These are phyloP conservation scores for Acronicta aceris DNA, from an alignment of 2,888 invertebrate genomes.

Conservation along the genomic window DNA sequence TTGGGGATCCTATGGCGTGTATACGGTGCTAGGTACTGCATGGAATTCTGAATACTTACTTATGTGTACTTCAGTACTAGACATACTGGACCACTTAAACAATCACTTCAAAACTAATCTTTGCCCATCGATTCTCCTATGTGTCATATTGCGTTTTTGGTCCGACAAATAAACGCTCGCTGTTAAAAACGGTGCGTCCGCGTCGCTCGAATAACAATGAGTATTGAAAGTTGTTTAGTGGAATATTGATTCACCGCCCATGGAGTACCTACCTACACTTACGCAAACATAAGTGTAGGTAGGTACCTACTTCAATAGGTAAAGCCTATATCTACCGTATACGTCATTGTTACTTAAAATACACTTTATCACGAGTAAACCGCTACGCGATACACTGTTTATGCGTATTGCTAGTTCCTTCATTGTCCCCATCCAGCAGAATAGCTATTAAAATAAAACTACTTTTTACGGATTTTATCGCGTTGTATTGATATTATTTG, in stretches of 20 bases:
- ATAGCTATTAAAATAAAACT: no score
- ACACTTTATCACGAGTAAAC: no score
- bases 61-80: no score
- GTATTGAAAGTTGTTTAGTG: constrained; percentile 27
- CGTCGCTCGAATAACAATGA: constrained; percentile 27
- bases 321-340: no score
- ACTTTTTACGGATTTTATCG: no score
- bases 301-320: no score
- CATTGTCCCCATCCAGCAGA: no score
- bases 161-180: constrained; percentile 3
- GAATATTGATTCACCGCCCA: constrained; percentile 27
- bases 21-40: no score
- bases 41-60: no score
- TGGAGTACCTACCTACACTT: constrained; percentile 14
- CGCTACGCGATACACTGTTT: neutral
- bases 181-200: constrained; percentile 8
- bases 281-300: neutral
- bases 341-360: no score
- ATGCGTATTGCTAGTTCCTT: neutral
- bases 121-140: neutral
- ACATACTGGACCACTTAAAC: no score
- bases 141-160: neutral
- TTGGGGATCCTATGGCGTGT: neutral
- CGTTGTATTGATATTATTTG: no score
- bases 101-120: neutral